Evolutionary conservation across 2,888 invertebrate genomes (phyloP).

Genomic region (Andrena flavipes): DNA sequence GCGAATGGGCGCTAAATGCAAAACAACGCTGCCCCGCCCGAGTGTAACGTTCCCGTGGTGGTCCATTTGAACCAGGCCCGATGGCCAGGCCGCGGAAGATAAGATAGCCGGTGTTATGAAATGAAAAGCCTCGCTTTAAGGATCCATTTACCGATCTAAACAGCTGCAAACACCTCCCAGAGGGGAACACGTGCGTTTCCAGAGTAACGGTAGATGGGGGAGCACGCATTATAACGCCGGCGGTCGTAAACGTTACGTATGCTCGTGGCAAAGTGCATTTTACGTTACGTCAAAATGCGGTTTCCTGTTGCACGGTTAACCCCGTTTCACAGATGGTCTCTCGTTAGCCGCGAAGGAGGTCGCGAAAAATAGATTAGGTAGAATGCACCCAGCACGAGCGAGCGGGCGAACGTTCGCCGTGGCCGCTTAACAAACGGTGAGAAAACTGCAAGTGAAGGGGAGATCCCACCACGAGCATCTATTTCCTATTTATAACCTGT

Average conservation of each 20-base stretch:
- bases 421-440: constrained; percentile 67
- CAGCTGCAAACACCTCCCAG: constrained; percentile 42
- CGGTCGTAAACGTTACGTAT: constrained; percentile 49
- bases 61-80: constrained; percentile 12
- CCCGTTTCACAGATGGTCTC: constrained; percentile 72
- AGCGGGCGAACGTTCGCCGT: constrained; percentile 11
- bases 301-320: constrained; percentile 75
- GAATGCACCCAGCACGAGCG: constrained; percentile 53
- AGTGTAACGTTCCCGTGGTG: background rate
- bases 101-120: constrained; percentile 23
- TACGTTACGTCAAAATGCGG: constrained; percentile 74
- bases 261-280: constrained; percentile 68
- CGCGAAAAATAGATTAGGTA: constrained; percentile 76
- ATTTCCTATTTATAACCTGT: constrained; percentile 68
- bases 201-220: constrained; percentile 55
- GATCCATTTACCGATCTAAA: constrained; percentile 50
- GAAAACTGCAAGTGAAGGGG: constrained; percentile 72
- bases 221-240: constrained; percentile 46
- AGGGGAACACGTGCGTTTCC: constrained; percentile 47
- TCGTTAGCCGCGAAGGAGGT: constrained; percentile 73
- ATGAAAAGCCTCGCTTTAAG: constrained; percentile 40
- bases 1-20: constrained; percentile 18
- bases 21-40: background rate
- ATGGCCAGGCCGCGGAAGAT: background rate
- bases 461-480: constrained; percentile 60